These are phyloP conservation scores for Hydrophis major DNA, from an alignment of 2,797 vertebrate genomes.

Conservation along the genomic window DNA sequence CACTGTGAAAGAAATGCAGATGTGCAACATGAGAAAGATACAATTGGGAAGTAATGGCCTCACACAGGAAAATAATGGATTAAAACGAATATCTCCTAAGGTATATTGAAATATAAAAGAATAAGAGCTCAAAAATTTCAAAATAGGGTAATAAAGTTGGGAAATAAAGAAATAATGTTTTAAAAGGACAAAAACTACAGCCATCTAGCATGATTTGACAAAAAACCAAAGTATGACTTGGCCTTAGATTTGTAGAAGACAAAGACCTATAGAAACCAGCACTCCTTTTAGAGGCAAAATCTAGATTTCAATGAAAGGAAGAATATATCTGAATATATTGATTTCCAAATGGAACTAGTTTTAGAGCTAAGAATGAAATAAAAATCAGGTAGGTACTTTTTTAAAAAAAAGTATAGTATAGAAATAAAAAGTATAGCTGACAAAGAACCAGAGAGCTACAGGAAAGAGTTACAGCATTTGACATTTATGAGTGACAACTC, in stretches of 20 bases:
- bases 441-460: neutral
- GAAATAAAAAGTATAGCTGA: neutral
- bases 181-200: neutral
- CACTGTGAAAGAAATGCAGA: neutral
- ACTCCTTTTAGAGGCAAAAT: neutral
- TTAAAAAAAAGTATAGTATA: neutral
- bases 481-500: neutral
- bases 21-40: neutral
- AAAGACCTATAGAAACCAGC: neutral
- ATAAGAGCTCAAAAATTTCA: neutral
- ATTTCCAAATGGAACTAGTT: neutral
- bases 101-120: neutral
- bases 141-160: neutral
- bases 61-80: neutral
- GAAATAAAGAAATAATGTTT: too few species aligned
- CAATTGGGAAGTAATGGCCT: neutral
- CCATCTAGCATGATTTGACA: neutral
- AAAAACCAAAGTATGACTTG: neutral
- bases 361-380: neutral
- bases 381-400: neutral
- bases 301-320: neutral
- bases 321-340: neutral
- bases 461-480: neutral
- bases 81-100: neutral
- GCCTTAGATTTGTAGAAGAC: neutral